Evolutionary conservation across 2,797 vertebrate species (phyloP).

Genomic region (Onychomys torridus): DNA sequence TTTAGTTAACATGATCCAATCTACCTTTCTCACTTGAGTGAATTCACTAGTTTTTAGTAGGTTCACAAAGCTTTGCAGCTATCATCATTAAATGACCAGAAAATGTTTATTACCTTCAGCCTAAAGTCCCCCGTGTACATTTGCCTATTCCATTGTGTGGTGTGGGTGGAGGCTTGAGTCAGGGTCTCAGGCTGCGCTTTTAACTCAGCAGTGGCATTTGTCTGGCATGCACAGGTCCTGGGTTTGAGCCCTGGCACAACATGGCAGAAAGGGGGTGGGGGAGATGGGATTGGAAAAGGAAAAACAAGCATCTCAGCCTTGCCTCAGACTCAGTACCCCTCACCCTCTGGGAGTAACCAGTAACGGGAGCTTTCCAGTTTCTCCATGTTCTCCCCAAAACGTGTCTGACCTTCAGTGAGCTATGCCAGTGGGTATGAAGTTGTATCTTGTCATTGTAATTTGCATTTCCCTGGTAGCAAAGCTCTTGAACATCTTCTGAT

Average conservation of each 20-base stretch:
- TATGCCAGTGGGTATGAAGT: not conserved
- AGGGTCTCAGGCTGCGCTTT: not conserved
- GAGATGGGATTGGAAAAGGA: no score
- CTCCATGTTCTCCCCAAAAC: not conserved
- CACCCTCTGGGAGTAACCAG: not conserved
- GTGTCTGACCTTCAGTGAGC: not conserved
- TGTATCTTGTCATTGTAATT: not conserved
- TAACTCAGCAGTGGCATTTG: not conserved
- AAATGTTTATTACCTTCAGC: not conserved
- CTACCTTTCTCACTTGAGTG: not conserved
- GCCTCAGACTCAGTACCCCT: not conserved
- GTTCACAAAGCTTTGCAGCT: not conserved
- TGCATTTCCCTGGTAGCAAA: slow-evolving; percentile 6
- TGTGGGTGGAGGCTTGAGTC: not conserved
- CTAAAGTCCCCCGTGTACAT: not conserved
- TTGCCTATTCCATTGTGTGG: slow-evolving; percentile 22
- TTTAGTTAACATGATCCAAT: slow-evolving; percentile 45
- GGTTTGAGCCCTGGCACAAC: not conserved
- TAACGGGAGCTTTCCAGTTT: not conserved
- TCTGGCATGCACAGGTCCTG: not conserved
- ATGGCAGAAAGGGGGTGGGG: not conserved
- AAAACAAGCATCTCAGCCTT: not conserved
- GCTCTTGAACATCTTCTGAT: not conserved
- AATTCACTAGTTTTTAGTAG: slow-evolving; percentile 12
- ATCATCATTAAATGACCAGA: not conserved